A percentile compares a stretch with the other conserved stretches of the same genome.
These are phyloP conservation scores for Herminia tarsipennalis DNA, from an alignment of 2,888 invertebrate species.

Conservation along the genomic window DNA sequence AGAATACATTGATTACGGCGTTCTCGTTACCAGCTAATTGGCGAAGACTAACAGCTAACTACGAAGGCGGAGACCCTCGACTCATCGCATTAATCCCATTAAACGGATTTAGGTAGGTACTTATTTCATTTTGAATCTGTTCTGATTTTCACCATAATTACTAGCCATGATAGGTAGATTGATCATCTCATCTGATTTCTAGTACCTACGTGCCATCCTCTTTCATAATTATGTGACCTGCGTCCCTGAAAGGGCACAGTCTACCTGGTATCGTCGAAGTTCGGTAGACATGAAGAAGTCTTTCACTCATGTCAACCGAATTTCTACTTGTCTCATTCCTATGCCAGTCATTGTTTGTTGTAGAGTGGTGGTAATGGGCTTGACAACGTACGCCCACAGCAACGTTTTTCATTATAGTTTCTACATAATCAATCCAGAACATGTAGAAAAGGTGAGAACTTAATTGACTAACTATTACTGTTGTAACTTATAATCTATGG, in stretches of 20 bases:
- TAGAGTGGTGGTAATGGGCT: conserved; percentile 20
- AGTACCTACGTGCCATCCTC: too few species aligned
- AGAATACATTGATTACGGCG: too few species aligned
- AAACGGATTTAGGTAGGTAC: conserved; percentile 30
- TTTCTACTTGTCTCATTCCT: not conserved
- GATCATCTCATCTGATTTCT: too few species aligned
- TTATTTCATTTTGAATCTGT: too few species aligned
- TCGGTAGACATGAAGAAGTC: too few species aligned
- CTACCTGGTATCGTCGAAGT: too few species aligned
- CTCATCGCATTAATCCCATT: conserved; percentile 17
- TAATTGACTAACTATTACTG: not conserved
- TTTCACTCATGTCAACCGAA: too few species aligned
- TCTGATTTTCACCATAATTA: too few species aligned
- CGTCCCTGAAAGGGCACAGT: too few species aligned
- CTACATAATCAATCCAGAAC: conserved; percentile 28
- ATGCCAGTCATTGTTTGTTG: not conserved
- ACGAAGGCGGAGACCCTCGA: conserved; percentile 21
- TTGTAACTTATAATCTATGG: too few species aligned
- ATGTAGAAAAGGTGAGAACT: conserved; percentile 25
- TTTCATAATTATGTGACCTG: too few species aligned
- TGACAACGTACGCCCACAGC: conserved; percentile 21
- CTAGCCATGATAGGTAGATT: too few species aligned
- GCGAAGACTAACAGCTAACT: conserved; percentile 20
- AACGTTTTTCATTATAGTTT: conserved; percentile 8
- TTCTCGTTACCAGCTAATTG: conserved; percentile 34